Evolutionary conservation across 2,113 vertebrate species (phyloP), one percentile per base, ranked within the genome.

Genomic region (Podilymbus podiceps): DNA sequence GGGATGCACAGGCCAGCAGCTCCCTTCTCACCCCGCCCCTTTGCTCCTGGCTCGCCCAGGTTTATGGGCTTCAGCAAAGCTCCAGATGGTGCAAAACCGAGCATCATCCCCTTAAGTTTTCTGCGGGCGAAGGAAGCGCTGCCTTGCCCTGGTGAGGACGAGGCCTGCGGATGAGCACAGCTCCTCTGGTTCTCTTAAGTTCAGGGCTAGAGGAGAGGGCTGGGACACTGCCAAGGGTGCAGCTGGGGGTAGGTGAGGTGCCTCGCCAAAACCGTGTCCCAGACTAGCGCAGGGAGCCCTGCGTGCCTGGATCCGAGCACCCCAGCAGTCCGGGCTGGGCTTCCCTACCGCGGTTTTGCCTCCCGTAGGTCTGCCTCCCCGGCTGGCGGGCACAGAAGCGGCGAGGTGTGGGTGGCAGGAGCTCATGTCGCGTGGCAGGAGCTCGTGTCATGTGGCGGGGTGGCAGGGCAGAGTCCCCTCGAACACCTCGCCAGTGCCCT

Each of bases 381-480:
- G 3, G 38, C 7, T 1, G 4, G 7, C 18, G 53, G 55, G 59
- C 33, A 55, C 23, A 19, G 11, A 9, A 47, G 58, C n/a, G 13
- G 85, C 0, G 2, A 58, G 69, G 35, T 3, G 75, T 35, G 5
- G 67, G 15, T 18, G 74, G 19, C 56, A 0, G 4, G 28, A 75
- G 33, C 52, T 83, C 3, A 0, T 4, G 15, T 11, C 0, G 0
- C 8, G 40, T 25, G 30, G 6, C 5, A 13, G 56, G 69, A 52
- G 55, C 52, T 67, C n/a, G 0, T 4, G 15, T 11, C 0, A 0
- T 9, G 35, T 23, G 30, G 6, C 5, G 11, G 56, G 69, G 56
- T 59, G 82, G 82, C 42, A 8, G 33, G 0, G 5, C 40, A 25
- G 63, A 25, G 35, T 22, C n/a, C 59, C 73, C 56, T 58, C 3